These are phyloP conservation scores for Drosophila elegans DNA, from an alignment of 1,140 invertebrate species.

Conservation along the genomic window DNA sequence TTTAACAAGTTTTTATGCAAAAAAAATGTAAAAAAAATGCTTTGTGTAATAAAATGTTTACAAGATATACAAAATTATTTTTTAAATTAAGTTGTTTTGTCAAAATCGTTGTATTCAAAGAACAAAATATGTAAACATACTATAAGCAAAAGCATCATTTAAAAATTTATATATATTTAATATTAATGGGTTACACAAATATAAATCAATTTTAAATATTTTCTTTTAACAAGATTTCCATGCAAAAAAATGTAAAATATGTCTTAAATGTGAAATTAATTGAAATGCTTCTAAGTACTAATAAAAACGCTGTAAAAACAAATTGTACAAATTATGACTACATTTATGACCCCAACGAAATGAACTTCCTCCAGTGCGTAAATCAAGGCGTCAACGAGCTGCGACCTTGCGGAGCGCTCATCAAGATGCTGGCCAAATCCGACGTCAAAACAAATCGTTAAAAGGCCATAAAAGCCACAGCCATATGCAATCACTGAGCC, in stretches of 20 bases:
- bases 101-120: too few relatives aligned
- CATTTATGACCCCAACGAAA: conserved; percentile 15
- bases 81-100: too few relatives aligned
- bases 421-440: conserved; percentile 64
- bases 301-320: conserved; percentile 6
- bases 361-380: conserved; percentile 44
- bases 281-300: neutral
- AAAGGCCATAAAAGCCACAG: conserved; percentile 78
- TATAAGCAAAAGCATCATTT: too few relatives aligned
- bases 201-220: too few relatives aligned
- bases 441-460: conserved; percentile 84
- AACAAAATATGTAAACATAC: too few relatives aligned
- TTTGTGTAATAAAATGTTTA: too few relatives aligned
- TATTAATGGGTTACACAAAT: too few relatives aligned
- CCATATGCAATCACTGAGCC: conserved; percentile 65
- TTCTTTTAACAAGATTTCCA: too few relatives aligned
- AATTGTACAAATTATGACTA: conserved; percentile 15
- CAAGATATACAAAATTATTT: too few relatives aligned
- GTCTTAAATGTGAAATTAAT: neutral
- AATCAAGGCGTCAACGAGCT: conserved; percentile 65
- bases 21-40: too few relatives aligned
- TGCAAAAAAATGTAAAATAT: neutral
- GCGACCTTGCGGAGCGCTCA: conserved; percentile 43
- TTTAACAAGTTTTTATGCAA: too few relatives aligned
- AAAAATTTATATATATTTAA: too few relatives aligned